A percentile compares a stretch with the other conserved stretches of the same genome.
These are phyloP conservation scores for Onchidella celtica DNA, from an alignment of 2,888 invertebrate species.

Conservation along the genomic window DNA sequence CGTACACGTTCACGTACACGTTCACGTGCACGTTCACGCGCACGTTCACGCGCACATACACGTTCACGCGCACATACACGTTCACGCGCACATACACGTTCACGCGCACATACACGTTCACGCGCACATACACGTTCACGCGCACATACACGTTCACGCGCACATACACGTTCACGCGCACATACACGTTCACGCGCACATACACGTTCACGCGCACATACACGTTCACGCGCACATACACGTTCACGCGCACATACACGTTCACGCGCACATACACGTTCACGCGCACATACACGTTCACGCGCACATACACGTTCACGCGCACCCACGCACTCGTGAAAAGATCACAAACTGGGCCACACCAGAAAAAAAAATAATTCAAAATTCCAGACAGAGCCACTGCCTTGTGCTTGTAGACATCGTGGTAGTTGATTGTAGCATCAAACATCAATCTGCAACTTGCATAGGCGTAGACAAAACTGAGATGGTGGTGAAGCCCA, in stretches of 20 bases:
- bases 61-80: not conserved
- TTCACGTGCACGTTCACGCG: conserved; percentile 1
- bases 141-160: not conserved
- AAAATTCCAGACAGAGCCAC: too few relatives aligned
- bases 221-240: conserved; percentile 2
- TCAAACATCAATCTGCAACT: too few relatives aligned
- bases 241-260: conserved; percentile 7
- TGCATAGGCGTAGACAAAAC: too few relatives aligned
- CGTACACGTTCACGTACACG: not conserved
- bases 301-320: not conserved
- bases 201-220: not conserved
- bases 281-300: not conserved
- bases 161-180: not conserved
- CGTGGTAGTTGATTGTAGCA: too few relatives aligned
- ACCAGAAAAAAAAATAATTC: too few relatives aligned
- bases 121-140: conserved; percentile 6
- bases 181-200: not conserved
- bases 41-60: not conserved
- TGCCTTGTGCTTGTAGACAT: too few relatives aligned
- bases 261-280: not conserved
- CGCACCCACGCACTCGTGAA: not conserved
- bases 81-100: not conserved
- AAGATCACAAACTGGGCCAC: too few relatives aligned
- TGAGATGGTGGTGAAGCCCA: too few relatives aligned
- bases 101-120: not conserved